Conservation (phyloP, 2,888 invertebrate genomes). For the Automeris io region DNA sequence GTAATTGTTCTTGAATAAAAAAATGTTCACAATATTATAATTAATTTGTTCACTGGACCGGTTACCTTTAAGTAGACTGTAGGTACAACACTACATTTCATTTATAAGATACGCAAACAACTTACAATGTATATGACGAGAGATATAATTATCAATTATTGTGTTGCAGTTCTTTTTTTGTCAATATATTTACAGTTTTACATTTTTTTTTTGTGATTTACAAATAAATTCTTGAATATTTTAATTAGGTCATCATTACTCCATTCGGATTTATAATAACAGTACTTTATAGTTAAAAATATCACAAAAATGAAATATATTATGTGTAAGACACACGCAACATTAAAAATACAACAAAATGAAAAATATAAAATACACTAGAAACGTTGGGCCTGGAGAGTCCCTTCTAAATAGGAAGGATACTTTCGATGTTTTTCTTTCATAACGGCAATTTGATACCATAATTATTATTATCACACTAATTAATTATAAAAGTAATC, state of each 20-base stretch:
- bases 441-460: constrained; percentile 75
- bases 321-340: constrained; percentile 79
- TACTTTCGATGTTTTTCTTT: constrained; percentile 77
- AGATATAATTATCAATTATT: constrained; percentile 72
- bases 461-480: constrained; percentile 75
- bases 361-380: constrained; percentile 76
- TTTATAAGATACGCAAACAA: constrained; percentile 67
- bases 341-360: constrained; percentile 77
- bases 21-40: constrained; percentile 76
- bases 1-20: constrained; percentile 75
- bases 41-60: constrained; percentile 77
- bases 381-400: constrained; percentile 75
- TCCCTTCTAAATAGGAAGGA: constrained; percentile 78
- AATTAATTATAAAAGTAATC: constrained; percentile 77
- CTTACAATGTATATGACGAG: constrained; percentile 73
- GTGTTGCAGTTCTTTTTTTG: constrained; percentile 75
- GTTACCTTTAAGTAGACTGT: constrained; percentile 66
- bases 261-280: constrained; percentile 76
- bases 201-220: constrained; percentile 77
- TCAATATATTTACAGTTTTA: constrained; percentile 78
- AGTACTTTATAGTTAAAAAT: constrained; percentile 79
- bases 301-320: constrained; percentile 79
- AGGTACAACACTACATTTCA: constrained; percentile 54
- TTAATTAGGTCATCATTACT: constrained; percentile 77
- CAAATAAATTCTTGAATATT: constrained; percentile 77